Evolutionary conservation across 2,113 vertebrate species (phyloP), one percentile per base, ranked within the genome.

Genomic region (Nycticryphes semicollaris): DNA sequence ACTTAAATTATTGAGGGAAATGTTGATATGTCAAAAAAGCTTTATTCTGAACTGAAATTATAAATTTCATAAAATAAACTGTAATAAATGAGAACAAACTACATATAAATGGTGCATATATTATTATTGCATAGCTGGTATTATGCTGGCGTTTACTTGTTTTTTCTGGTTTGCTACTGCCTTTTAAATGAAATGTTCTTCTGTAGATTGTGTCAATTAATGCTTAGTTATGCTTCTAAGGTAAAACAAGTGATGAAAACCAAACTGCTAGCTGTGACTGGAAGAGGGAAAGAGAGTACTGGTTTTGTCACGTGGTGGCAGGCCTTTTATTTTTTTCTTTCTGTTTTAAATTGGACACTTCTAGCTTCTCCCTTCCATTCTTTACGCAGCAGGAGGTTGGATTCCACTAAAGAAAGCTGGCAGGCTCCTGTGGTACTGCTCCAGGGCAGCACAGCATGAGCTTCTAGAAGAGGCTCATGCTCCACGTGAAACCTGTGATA

Each of bases 391-490:
- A 54, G 25, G 11, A 57, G 8, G 9, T 76, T 86, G 45, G 31
- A 41, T 7, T 43, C 13, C 13, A 1, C 17, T 43, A 17, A 59
- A 31, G 24, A 54, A 37, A 41, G 16, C 19, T 12, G 4, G 3
- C 3, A 4, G 50, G 15, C 18, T 57, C 5, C 43, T 63, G 8
- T 79, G 0, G 0, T 27, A 28, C 28, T 63, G 25, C 35, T 47
- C 12, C 48, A 62, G 53, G 45, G 41, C 24, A 87, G 35, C 11
- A 16, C 19, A 37, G 37, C 16, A 8, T 10, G 19, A 53, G 41
- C 27, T 57, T 74, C 28, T 45, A 53, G 43, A 63, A 45, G 37
- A 47, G 3, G 15, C 14, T 24, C 11, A 4, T 2, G 17, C 21
- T 82, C 28, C 7, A 0, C 43, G 16, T 85, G n/a, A 21, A 83